These are phyloP conservation scores for Tetragnatha versicolor DNA, from an alignment of 1,140 invertebrate species.

Conservation along the genomic window DNA sequence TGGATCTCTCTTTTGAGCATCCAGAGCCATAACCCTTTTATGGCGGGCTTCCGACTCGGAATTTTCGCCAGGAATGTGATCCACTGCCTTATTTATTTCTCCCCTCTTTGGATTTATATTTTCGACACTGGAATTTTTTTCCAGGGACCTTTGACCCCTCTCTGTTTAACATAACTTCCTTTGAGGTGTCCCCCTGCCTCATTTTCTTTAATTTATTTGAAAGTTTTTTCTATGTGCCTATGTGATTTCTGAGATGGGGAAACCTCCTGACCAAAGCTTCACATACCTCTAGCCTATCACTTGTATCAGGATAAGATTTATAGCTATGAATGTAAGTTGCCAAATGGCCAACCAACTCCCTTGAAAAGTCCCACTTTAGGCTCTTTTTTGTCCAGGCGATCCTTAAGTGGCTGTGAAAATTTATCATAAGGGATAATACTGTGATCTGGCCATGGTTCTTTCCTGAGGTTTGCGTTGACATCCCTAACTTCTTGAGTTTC, in stretches of 20 bases:
- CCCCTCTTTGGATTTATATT: background rate
- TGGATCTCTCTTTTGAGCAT: background rate
- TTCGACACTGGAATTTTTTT: background rate
- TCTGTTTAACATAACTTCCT: background rate
- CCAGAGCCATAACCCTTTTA: background rate
- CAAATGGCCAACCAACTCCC: background rate
- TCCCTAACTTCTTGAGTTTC: no score
- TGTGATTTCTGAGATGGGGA: background rate
- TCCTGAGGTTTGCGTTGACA: no score
- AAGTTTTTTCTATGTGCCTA: background rate
- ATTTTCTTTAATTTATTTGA: background rate
- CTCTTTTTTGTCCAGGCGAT: no score
- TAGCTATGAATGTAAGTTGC: background rate
- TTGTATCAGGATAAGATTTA: background rate
- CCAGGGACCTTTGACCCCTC: background rate
- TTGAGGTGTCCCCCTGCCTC: background rate
- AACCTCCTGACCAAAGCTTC: background rate
- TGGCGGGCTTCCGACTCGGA: background rate
- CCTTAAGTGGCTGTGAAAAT: no score
- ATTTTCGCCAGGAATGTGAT: background rate
- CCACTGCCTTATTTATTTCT: background rate
- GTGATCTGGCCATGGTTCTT: no score
- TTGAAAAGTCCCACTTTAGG: no score
- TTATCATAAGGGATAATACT: no score
- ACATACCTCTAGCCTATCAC: slow-evolving; percentile 6